These are phyloP conservation scores for Rhizoglyphus robini DNA, from an alignment of 1,140 invertebrate species.

Conservation along the genomic window DNA sequence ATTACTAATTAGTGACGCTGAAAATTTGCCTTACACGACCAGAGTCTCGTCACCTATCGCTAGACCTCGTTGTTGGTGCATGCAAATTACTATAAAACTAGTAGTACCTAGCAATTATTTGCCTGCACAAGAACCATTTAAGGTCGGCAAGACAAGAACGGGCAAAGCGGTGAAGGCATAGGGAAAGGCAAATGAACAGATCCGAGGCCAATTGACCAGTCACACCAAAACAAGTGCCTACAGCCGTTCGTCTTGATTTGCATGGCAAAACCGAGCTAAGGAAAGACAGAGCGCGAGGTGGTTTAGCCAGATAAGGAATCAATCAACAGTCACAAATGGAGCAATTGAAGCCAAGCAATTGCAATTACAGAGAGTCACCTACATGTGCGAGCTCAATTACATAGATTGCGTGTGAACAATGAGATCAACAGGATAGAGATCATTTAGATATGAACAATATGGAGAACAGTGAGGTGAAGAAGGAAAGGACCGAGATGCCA, in stretches of 20 bases:
- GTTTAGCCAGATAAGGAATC: neutral
- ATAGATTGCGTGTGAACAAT: neutral
- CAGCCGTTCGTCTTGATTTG: slow-evolving; percentile 4
- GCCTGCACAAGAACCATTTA: neutral
- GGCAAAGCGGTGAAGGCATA: neutral
- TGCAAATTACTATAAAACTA: neutral
- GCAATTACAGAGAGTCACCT: neutral
- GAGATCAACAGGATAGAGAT: too few species aligned
- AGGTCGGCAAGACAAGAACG: neutral
- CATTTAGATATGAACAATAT: too few species aligned
- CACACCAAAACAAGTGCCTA: neutral
- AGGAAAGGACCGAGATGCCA: neutral
- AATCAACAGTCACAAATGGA: slow-evolving; percentile 9
- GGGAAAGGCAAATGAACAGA: neutral
- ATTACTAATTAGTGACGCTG: slow-evolving; percentile 6
- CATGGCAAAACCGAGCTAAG: neutral
- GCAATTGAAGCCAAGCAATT: slow-evolving; percentile 9
- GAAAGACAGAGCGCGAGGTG: neutral
- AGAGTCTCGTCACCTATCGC: neutral
- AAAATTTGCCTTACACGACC: neutral
- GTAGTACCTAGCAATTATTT: neutral
- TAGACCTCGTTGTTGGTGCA: neutral
- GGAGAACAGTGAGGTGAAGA: neutral
- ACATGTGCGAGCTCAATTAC: neutral
- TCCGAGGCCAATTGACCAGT: neutral